Conservation (phyloP, 64 coral and sea anemone genomes). For the Platygyra sinensis region DNA sequence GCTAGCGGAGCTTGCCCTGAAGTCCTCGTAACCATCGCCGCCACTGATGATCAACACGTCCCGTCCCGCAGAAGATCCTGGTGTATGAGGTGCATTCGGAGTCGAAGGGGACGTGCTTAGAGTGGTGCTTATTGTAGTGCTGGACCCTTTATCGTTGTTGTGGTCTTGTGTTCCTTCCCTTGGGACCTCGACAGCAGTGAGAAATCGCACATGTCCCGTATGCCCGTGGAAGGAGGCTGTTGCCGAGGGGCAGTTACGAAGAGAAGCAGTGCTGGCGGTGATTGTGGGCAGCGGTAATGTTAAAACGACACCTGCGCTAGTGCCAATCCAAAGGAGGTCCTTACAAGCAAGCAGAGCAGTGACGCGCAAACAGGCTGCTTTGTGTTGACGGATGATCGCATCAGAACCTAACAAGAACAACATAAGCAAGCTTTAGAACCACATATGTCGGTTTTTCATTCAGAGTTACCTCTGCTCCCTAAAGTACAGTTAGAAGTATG, state of each 20-base stretch:
- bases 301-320: slow-evolving; percentile 97
- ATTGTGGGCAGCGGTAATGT: slow-evolving; percentile 97
- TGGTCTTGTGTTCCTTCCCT: slow-evolving; percentile 67
- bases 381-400: slow-evolving; percentile 98
- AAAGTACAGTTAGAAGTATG: too few species aligned
- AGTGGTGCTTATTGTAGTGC: slow-evolving; percentile 38
- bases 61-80: slow-evolving; percentile 20
- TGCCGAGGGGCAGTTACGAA: slow-evolving; percentile 84
- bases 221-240: slow-evolving; percentile 95
- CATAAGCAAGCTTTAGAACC: not conserved
- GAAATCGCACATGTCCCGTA: slow-evolving; percentile 96
- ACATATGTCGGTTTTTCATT: not conserved
- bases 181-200: slow-evolving; percentile 91
- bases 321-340: slow-evolving; percentile 99
- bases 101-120: slow-evolving; percentile 30
- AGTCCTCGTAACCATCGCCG: slow-evolving; percentile 99
- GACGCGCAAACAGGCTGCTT: slow-evolving; percentile 91
- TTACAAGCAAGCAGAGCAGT: slow-evolving; percentile 93
- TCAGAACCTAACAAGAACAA: slow-evolving; percentile 80
- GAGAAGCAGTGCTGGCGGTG: slow-evolving; percentile 85
- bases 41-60: slow-evolving; percentile 97
- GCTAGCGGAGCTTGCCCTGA: slow-evolving; percentile 89
- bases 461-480: not conserved
- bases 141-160: slow-evolving; percentile 71
- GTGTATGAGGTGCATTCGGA: slow-evolving; percentile 31